Percentiles rank a stretch among this genome's conserved stretches.
phyloP scores from a whole-genome alignment of 2,797 vertebrate genomes.

The Falco columbarius region DNA sequence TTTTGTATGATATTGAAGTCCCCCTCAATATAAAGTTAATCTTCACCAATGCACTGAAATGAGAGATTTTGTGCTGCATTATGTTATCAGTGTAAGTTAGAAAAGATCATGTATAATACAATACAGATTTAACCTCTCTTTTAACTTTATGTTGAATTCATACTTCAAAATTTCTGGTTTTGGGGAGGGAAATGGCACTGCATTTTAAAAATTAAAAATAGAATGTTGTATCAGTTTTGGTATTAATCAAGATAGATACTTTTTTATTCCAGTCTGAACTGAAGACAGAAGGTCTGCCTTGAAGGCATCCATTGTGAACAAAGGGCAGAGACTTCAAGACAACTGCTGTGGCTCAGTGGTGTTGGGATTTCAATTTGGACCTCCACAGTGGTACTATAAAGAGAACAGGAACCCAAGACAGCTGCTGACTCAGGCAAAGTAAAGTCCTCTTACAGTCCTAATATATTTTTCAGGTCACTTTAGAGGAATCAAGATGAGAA shows the following conservation, averaged over 20 bases:
- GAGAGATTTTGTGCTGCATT: background rate
- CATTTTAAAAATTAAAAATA: background rate
- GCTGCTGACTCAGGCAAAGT: background rate
- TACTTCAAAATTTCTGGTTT: background rate
- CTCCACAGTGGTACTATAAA: background rate
- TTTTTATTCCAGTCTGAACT: background rate
- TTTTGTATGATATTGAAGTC: background rate
- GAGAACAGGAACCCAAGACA: background rate
- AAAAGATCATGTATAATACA: background rate
- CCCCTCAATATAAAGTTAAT: background rate
- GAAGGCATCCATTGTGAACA: background rate
- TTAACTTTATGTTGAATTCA: background rate
- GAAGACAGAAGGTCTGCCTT: background rate
- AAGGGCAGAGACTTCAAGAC: background rate
- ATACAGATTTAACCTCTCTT: background rate
- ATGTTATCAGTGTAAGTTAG: background rate
- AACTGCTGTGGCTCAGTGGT: background rate
- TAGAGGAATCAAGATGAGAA: background rate
- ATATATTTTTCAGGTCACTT: background rate
- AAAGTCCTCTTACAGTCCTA: background rate
- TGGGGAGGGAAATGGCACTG: accelerated
- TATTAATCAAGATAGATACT: background rate
- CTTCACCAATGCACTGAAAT: background rate
- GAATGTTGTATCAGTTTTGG: background rate
- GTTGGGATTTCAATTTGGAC: slow-evolving; percentile 4